phyloP scores from a whole-genome alignment of 1,140 invertebrate species.

The Cecropterus lyciades region DNA sequence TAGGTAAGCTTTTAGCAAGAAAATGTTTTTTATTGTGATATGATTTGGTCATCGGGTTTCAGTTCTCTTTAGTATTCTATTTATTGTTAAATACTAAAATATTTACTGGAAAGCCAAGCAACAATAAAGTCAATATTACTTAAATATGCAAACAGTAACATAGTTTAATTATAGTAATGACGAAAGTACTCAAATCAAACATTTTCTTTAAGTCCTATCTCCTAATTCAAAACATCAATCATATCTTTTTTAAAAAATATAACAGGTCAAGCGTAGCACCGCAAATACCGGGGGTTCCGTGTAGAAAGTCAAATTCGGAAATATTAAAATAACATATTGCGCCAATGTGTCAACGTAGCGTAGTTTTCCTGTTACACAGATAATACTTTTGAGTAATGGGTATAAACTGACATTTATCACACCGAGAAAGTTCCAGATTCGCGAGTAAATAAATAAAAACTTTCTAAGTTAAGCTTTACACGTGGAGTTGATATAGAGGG shows the following conservation, averaged over 20 bases:
- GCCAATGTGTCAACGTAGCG: constrained; percentile 44
- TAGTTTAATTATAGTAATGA: too few relatives aligned
- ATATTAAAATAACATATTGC: constrained; percentile 45
- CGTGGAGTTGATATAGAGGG: not conserved
- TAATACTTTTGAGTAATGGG: constrained; percentile 40
- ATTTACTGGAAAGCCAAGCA: too few relatives aligned
- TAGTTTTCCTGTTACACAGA: constrained; percentile 46
- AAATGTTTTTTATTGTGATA: too few relatives aligned
- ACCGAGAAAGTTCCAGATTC: constrained; percentile 37
- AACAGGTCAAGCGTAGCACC: constrained; percentile 15
- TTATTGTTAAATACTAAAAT: too few relatives aligned
- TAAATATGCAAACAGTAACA: too few relatives aligned
- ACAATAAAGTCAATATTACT: too few relatives aligned
- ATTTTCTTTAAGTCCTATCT: not conserved
- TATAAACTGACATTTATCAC: constrained; percentile 35
- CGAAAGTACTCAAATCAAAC: too few relatives aligned
- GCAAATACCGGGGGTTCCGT: constrained; percentile 19
- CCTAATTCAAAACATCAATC: constrained; percentile 21
- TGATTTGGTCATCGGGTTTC: too few relatives aligned
- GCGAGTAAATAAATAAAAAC: constrained; percentile 38
- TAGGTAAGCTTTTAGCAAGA: too few relatives aligned
- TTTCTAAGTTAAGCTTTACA: constrained; percentile 17
- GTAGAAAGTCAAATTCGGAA: constrained; percentile 29
- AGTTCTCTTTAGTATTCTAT: too few relatives aligned
- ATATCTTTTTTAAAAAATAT: constrained; percentile 9